Conservation (phyloP, 2,113 vertebrate species). For the Dissostichus mawsoni region DNA sequence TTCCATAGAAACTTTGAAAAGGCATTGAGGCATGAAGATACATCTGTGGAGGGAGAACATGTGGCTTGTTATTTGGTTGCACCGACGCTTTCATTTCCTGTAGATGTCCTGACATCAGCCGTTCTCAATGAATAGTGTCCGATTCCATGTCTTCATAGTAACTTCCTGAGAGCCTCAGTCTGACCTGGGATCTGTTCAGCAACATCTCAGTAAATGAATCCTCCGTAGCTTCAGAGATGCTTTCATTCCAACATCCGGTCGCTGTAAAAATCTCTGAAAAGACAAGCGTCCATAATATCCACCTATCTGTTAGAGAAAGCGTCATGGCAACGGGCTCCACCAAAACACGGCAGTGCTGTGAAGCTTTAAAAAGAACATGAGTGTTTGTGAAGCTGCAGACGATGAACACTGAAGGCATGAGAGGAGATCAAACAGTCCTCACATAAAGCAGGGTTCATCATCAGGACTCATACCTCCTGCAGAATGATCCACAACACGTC, state of each 20-base stretch:
- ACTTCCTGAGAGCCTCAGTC: neutral
- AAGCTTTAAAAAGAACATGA: neutral
- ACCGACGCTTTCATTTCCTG: slow-evolving; percentile 16
- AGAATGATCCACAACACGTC: neutral
- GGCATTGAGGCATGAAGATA: neutral
- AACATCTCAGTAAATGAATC: neutral
- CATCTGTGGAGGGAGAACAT: neutral
- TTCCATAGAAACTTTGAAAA: no score
- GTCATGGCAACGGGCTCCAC: neutral
- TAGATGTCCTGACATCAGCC: neutral
- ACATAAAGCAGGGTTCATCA: neutral
- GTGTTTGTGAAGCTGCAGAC: neutral
- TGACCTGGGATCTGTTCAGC: neutral
- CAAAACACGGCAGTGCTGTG: no score
- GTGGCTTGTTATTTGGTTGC: slow-evolving; percentile 12
- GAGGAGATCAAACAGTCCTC: neutral
- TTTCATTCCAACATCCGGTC: neutral
- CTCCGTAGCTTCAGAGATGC: neutral
- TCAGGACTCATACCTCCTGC: neutral
- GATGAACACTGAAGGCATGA: slow-evolving; percentile 41
- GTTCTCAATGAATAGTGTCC: neutral
- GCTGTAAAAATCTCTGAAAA: neutral
- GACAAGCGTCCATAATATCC: neutral
- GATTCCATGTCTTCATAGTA: neutral
- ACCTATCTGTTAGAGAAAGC: neutral